Evolutionary conservation across 2,888 invertebrate genomes (phyloP).

Genomic region (Cecidostiba fungosa): DNA sequence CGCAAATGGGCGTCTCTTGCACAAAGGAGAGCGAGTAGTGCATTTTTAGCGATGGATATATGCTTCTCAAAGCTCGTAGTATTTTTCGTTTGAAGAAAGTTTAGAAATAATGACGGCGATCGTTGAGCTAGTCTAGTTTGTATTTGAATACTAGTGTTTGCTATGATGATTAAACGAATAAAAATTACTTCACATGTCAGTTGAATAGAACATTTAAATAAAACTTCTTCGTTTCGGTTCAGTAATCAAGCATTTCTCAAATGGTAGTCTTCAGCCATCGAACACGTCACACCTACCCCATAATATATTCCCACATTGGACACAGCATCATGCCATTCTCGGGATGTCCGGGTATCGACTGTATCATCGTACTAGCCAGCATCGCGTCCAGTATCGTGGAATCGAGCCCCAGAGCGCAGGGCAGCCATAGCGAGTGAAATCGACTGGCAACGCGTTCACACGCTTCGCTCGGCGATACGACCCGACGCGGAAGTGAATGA

Average conservation of each 20-base stretch:
- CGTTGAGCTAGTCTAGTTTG: too few relatives aligned
- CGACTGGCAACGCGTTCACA: conserved; percentile 68
- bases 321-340: conserved; percentile 39
- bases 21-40: neutral
- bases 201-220: too few relatives aligned
- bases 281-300: neutral
- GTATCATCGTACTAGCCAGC: neutral
- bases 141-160: too few relatives aligned
- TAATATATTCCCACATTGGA: conserved; percentile 27
- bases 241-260: too few relatives aligned
- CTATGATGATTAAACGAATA: too few relatives aligned
- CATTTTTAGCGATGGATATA: neutral
- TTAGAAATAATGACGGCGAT: neutral
- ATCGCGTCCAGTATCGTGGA: conserved; percentile 22
- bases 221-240: too few relatives aligned
- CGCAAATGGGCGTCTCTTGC: neutral
- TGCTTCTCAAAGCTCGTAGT: neutral
- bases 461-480: conserved; percentile 62
- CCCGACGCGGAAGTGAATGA: conserved; percentile 69
- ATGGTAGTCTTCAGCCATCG: neutral
- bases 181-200: too few relatives aligned
- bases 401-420: conserved; percentile 30
- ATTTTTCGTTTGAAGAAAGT: neutral
- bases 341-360: conserved; percentile 46
- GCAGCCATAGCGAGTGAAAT: conserved; percentile 62